phyloP scores from a whole-genome alignment of 2,113 vertebrate species.

The Pseudolaguvia tuberculata region DNA sequence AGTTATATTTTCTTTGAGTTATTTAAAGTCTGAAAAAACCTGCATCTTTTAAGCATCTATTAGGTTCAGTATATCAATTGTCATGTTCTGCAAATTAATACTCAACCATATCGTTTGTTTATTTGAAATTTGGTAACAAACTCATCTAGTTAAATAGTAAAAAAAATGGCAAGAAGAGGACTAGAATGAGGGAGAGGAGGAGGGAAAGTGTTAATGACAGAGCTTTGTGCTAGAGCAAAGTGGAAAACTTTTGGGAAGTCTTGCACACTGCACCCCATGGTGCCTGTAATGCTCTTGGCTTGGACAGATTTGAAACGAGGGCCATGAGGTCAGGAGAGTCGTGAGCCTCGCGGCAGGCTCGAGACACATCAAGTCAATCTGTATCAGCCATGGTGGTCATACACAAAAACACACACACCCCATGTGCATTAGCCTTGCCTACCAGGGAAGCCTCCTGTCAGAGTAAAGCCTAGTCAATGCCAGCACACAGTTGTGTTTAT shows the following conservation, averaged over 20 bases:
- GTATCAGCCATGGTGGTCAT: constrained; percentile 33
- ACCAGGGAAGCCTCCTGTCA: constrained; percentile 9
- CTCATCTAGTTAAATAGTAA: too few species aligned
- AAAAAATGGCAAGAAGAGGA: too few species aligned
- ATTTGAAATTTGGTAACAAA: too few species aligned
- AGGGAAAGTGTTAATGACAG: constrained; percentile 25
- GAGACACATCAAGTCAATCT: constrained; percentile 48
- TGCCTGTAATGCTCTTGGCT: constrained; percentile 35
- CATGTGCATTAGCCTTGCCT: constrained; percentile 31
- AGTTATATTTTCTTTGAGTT: too few species aligned
- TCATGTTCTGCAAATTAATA: too few species aligned
- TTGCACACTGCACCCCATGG: constrained; percentile 40
- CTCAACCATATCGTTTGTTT: too few species aligned
- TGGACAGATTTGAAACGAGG: constrained; percentile 35
- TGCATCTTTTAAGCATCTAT: too few species aligned
- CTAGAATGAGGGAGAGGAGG: constrained; percentile 1
- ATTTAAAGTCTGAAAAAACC: too few species aligned
- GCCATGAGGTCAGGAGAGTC: constrained; percentile 29
- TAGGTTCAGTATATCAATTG: too few species aligned
- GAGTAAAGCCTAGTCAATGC: background rate
- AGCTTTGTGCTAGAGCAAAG: constrained; percentile 29
- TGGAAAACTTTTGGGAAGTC: constrained; percentile 35
- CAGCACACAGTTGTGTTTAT: constrained; percentile 24
- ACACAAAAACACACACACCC: constrained; percentile 28
- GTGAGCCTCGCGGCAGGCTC: constrained; percentile 38